These are phyloP conservation scores for Microcebus jonahi DNA, from an alignment of 2,113 vertebrate species.

Conservation along the genomic window DNA sequence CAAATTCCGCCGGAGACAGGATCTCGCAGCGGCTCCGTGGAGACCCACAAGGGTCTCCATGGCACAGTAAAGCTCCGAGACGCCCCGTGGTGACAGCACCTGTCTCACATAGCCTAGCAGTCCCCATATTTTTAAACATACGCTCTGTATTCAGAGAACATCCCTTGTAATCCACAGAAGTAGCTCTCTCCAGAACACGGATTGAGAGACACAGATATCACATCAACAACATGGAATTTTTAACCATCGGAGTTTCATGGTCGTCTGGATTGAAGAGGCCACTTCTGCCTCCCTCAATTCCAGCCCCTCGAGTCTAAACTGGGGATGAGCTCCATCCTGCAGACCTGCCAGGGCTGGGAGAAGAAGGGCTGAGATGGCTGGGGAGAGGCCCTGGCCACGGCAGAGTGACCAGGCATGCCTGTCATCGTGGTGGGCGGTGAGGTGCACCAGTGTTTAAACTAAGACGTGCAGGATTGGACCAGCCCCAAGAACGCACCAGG, in stretches of 20 bases:
- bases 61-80: neutral
- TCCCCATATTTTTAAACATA: neutral
- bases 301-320: accelerated
- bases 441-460: accelerated
- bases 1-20: accelerated
- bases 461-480: accelerated
- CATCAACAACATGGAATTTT: neutral
- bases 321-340: neutral
- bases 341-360: neutral
- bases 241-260: neutral
- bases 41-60: accelerated
- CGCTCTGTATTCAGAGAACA: neutral
- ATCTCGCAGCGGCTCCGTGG: too few species aligned
- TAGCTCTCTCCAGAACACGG: neutral
- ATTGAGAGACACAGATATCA: neutral
- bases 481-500: neutral
- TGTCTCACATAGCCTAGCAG: neutral
- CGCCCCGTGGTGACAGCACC: accelerated
- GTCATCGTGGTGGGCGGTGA: accelerated
- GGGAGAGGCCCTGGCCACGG: neutral
- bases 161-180: neutral
- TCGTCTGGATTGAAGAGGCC: neutral
- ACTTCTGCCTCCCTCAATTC: neutral
- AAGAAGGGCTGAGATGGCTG: neutral
- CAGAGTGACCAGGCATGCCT: accelerated